Conservation (phyloP, 1,140 invertebrate species). For the Hyphantria cunea region DNA sequence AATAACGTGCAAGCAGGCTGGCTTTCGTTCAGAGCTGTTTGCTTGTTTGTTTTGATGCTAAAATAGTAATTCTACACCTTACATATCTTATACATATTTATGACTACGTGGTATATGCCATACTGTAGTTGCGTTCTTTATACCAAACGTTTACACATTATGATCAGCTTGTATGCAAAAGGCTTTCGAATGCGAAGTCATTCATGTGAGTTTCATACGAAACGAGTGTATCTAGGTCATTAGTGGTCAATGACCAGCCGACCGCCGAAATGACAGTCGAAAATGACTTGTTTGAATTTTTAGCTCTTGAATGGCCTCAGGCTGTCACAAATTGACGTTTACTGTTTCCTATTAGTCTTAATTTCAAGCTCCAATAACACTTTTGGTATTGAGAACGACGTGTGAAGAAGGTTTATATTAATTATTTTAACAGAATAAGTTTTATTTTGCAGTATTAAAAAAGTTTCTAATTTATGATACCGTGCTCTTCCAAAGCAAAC, state of each 20-base stretch:
- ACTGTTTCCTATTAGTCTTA: constrained; percentile 6
- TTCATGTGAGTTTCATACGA: constrained; percentile 5
- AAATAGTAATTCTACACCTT: neutral
- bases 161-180: neutral
- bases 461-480: too few species aligned
- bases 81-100: neutral
- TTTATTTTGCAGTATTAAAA: too few species aligned
- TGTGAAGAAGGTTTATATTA: too few species aligned
- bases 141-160: neutral
- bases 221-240: constrained; percentile 5
- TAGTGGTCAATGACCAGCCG: constrained; percentile 2
- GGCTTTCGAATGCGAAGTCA: constrained; percentile 1
- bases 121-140: neutral
- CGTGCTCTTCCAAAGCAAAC: too few species aligned
- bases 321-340: neutral
- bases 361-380: too few species aligned
- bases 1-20: neutral
- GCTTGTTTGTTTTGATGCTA: neutral
- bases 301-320: neutral
- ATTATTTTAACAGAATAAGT: too few species aligned
- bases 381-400: too few species aligned
- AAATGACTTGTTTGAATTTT: constrained; percentile 2
- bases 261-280: constrained; percentile 8
- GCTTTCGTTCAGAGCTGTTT: neutral
- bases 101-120: neutral